Evolutionary conservation across 2,797 vertebrate species (phyloP), one percentile per base, ranked within the genome.

Genomic region (Clarias laeviceps): DNA sequence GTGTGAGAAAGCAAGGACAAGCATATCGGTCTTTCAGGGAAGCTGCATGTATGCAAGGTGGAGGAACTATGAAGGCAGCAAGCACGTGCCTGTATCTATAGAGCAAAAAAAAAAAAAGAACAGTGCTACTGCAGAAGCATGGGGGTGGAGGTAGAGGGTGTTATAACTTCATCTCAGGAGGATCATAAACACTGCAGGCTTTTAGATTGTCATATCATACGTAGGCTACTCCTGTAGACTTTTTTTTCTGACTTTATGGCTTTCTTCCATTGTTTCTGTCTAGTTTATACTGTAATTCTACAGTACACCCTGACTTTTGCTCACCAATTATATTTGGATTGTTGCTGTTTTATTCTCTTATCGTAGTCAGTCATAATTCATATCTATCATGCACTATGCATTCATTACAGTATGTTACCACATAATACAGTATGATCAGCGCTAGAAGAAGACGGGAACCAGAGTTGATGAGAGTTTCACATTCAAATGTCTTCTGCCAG

Each of bases 51-150:
- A 56, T 84, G 79, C n/a, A 32, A 70, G 64, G 64, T 86, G 84
- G 87, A 91, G 91, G 88, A 91, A 92, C 91, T 85, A 89, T 88
- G 82, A 82, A 86, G 85, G 88, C 88, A 83, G 89, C 86, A 72
- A 88, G 89, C 88, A 91, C 84, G 82, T 77, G 78, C 80, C 72
- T 82, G 80, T 70, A 84, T 90, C 88, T 88, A 84, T 17, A 20
- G 91, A 85, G 82, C 89, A 34, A 59, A 77, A 57, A 34, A 74
- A 29, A 18, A 93, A 91, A 90, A 91, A 66, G 37, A 57, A 76
- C 57, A 14, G 86, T 91, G 89, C 85, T 91, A 93, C 93, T 94
- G 94, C 94, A 93, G 94, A 92, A 92, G 89, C 86, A 89, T 89
- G 37, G 56, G 87, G 84, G 84, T 80, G 90, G 86, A 86, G 73